Evolutionary conservation across 2,113 vertebrate genomes (phyloP).

Genomic region (Leucosticte australis): DNA sequence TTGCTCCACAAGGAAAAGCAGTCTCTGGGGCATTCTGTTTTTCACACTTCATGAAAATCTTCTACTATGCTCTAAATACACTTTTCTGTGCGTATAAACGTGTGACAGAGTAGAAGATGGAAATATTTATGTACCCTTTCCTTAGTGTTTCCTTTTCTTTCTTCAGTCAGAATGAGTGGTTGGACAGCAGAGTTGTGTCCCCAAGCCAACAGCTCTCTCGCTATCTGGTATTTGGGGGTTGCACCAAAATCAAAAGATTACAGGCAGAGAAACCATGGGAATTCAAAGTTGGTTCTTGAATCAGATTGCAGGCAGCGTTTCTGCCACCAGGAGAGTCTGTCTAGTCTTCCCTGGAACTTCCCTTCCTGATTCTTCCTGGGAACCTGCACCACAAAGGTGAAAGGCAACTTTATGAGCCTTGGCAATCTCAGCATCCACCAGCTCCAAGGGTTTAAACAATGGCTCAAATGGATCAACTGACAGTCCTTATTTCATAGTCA

Average conservation of each 20-base stretch:
- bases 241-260: not conserved
- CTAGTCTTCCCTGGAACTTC: not conserved
- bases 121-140: not conserved
- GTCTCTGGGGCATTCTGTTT: not conserved
- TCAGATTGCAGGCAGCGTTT: not conserved
- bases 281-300: rapidly evolving
- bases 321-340: not conserved
- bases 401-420: not conserved
- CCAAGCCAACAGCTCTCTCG: not conserved
- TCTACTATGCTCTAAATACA: not conserved
- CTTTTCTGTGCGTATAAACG: not conserved
- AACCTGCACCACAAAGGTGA: not conserved
- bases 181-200: not conserved
- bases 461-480: not conserved
- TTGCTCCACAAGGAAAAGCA: not conserved
- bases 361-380: not conserved
- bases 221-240: not conserved
- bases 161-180: not conserved
- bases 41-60: not conserved
- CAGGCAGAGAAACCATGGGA: not conserved
- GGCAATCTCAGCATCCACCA: not conserved
- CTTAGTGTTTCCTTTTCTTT: not conserved
- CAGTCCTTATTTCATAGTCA: not conserved
- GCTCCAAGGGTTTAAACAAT: not conserved
- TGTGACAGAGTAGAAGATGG: not conserved